Evolutionary conservation across 1,140 invertebrate species (phyloP), one percentile per base, ranked within the genome.

Genomic region (Eumeta japonica): DNA sequence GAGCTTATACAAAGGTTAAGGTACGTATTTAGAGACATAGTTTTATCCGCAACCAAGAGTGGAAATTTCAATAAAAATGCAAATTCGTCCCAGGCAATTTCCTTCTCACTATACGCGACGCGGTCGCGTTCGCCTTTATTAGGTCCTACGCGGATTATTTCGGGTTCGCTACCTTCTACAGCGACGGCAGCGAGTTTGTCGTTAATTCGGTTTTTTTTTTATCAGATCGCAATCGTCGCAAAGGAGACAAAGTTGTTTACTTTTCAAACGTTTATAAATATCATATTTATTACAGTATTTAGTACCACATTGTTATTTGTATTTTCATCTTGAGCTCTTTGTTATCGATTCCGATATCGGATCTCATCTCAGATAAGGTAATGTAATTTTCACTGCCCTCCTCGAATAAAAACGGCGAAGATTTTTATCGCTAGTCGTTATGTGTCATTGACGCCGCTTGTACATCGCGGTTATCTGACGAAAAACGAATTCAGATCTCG

Each of bases 41-140:
- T 70, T 64, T 62, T 53, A 64, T 66, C 53, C 49, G 48, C 50
- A 56, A 49, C 58, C 55, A 61, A 59, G 56, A 34, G 35, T 43
- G 58, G 62, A 68, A 65, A 64, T 55, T 67, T 68, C 63, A 70
- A 72, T 72, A 70, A 65, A 72, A 65, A 72, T 70, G 67, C 55
- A 70, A 72, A 72, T 70, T 68, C 66, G 56, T 53, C 47, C 47
- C 45, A 28, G 58, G 49, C 60, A 68, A 72, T 68, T 72, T 72
- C 56, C 57, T 58, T 54, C 54, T 57, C 53, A 51, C 51, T 59
- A 50, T 52, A n/a, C n/a, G n/a, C n/a, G n/a, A n/a, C n/a, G n/a
- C n/a, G n/a, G n/a, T n/a, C 50, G 48, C 41, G 41, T 35, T 46
- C 49, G 52, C 37, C 41, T 48, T 61, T 60, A 62, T 62, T 66